Base-by-base conservation (phyloP, 1,140 invertebrate species). In the Drosophila grimshawi region DNA sequence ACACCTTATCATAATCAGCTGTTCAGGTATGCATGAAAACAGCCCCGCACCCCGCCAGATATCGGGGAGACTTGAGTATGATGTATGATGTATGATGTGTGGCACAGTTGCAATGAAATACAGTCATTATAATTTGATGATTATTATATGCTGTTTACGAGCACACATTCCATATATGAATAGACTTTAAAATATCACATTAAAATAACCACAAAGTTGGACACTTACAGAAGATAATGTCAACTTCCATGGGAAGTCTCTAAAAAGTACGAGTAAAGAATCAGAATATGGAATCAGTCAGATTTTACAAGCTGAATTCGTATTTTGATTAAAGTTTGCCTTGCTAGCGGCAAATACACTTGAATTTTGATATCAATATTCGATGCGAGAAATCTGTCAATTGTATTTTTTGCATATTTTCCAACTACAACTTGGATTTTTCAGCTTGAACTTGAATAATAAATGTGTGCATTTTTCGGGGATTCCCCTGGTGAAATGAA, bases 81-180 rank as follows among this genome's bases (percentile, higher is more conserved):
- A 88, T 88, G 83, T 53, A 80, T 83, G 83, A 88, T 88, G 83
- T 88, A 88, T 88, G 83, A 88, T 85, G 85, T 85, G 85, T 85
- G 83, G 77, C 85, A 80, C 80, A 88, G 82, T 86, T 86, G 82
- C 80, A 70, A 52, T 67, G 60, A 51, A 59, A 45, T 19, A 19
- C 62, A 49, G 49, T 63, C 76, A 72, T 65, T n/a, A 76, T 76
- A 60, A 78, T 78, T 78, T 78, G 45, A 78, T 78, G 76, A 70
- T 71, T 76, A 78, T 75, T 61, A 61, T 56, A 57, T 19, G 51
- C 6, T 43, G 30, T 60, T 73, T 73, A 73, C 48, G 55, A 49
- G 27, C 19, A 37, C 30, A 11, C 29, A 19, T 48, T 27, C 4
- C 30, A 11, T 48, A 57, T 29, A 49, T 48, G 60, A 56, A 71